Percentiles rank a stretch among this genome's conserved stretches.
These are phyloP conservation scores for Drosophila dives DNA, from an alignment of 2,888 invertebrate genomes.

Conservation along the genomic window DNA sequence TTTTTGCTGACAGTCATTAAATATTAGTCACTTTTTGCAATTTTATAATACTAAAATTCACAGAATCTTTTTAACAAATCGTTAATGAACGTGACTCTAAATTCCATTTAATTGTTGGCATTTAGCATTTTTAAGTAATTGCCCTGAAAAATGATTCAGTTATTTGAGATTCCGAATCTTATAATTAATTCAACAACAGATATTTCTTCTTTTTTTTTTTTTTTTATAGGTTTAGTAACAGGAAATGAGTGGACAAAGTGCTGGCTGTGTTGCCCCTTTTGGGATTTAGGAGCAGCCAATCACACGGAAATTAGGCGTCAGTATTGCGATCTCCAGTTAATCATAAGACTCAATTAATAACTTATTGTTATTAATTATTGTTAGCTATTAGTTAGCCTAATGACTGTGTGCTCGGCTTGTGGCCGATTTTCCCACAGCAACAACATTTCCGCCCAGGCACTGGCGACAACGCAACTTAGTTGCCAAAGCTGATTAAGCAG, in stretches of 20 bases:
- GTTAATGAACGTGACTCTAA: slow-evolving; percentile 24
- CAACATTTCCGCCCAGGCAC: slow-evolving; percentile 64
- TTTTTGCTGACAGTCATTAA: slow-evolving; percentile 30
- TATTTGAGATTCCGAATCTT: slow-evolving; percentile 28
- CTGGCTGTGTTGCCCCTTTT: slow-evolving; percentile 35
- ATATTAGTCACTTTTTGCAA: slow-evolving; percentile 21
- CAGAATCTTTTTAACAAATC: not conserved
- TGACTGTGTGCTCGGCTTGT: slow-evolving; percentile 53
- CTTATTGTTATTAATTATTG: slow-evolving; percentile 59
- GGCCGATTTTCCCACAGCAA: slow-evolving; percentile 64
- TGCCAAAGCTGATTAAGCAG: slow-evolving; percentile 73
- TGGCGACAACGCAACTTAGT: slow-evolving; percentile 56
- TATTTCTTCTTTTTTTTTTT: too few relatives aligned
- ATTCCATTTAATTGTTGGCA: slow-evolving; percentile 58
- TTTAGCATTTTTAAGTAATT: slow-evolving; percentile 46
- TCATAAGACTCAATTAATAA: slow-evolving; percentile 65
- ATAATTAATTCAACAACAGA: slow-evolving; percentile 21
- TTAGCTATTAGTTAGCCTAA: slow-evolving; percentile 67
- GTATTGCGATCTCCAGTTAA: slow-evolving; percentile 2
- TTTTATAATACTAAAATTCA: not conserved
- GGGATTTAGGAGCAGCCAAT: slow-evolving; percentile 4
- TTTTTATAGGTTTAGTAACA: slow-evolving; percentile 43
- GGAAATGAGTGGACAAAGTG: slow-evolving; percentile 64
- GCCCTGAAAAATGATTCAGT: slow-evolving; percentile 51
- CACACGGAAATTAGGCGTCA: slow-evolving; percentile 11